Base-by-base conservation (phyloP, 2,797 vertebrate species). In the Cuculus canorus region DNA sequence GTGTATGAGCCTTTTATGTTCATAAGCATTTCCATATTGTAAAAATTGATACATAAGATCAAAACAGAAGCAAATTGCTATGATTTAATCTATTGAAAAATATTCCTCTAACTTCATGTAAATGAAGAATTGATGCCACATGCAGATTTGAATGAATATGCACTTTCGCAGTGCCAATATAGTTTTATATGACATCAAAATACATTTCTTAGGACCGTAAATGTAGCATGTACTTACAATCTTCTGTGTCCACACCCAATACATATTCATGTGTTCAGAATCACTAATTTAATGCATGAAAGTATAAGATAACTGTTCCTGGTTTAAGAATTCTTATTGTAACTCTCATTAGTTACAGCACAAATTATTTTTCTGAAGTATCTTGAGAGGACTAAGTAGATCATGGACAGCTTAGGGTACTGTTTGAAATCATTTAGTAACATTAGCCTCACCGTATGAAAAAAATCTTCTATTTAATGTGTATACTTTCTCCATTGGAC, bases 351-450 rank as follows among this genome's bases (percentile, higher is more conserved):
- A 88, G 30, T 78, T 86, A 56, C 22, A 33, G 15, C 57, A 39
- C 39, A 83, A 93, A 82, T 92, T 73, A 69, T 86, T 95, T 90
- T 95, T 65, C 70, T 54, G 61, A 37, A 61, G 21, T 76, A 70
- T 86, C 37, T 53, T 82, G 48, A 32, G 41, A 80, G 12, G 9
- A 4, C 33, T 92, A 43, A 63, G 17, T 54, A 47, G 30, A 72
- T 84, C 59, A 33, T 15, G 14, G 68, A 7, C 78, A 78, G 64
- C 32, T 85, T 91, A 71, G 59, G 47, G 76, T 21, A 41, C 63
- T 45, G 30, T 61, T 92, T 69, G 35, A 83, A 85, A 68, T 32
- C 33, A 6, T 65, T 65, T 3, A 17, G 69, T 65, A 78, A 73
- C 76, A 61, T 70, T 43, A 92, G 43, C 13, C 21, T 57, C 28